Conservation (phyloP, 2,888 invertebrate genomes). For the Noctua fimbriata region DNA sequence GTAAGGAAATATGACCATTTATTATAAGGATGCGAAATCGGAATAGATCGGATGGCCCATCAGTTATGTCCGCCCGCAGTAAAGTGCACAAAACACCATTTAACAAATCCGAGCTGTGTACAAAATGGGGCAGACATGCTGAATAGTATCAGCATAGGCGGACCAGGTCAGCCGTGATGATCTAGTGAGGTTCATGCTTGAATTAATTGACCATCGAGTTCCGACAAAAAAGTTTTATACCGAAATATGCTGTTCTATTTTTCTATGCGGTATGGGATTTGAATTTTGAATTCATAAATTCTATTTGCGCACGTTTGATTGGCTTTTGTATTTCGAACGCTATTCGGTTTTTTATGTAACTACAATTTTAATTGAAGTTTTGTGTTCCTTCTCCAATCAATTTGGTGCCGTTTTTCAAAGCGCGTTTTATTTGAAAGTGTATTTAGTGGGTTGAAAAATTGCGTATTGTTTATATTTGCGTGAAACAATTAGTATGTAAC, state of each 20-base stretch:
- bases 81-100: conserved; percentile 43
- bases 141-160: conserved; percentile 19
- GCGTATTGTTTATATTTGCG: not conserved
- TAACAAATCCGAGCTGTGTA: conserved; percentile 26
- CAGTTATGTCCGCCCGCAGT: conserved; percentile 23
- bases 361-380: not conserved
- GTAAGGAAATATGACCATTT: conserved; percentile 17
- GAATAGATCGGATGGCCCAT: conserved; percentile 26
- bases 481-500: not conserved
- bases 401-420: not conserved
- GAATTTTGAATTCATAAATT: conserved; percentile 26
- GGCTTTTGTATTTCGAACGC: conserved; percentile 35
- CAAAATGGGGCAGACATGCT: conserved; percentile 33
- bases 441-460: not conserved
- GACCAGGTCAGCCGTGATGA: conserved; percentile 47
- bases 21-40: conserved; percentile 29
- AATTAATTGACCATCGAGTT: conserved; percentile 33
- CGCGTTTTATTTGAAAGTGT: not conserved
- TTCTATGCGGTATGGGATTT: conserved; percentile 11
- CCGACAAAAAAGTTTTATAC: conserved; percentile 2
- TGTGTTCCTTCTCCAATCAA: not conserved
- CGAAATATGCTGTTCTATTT: not conserved
- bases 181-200: conserved; percentile 32
- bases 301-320: conserved; percentile 41
- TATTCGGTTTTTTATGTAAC: not conserved